Conservation (phyloP, 2,113 vertebrate species). For the Tichodroma muraria region DNA sequence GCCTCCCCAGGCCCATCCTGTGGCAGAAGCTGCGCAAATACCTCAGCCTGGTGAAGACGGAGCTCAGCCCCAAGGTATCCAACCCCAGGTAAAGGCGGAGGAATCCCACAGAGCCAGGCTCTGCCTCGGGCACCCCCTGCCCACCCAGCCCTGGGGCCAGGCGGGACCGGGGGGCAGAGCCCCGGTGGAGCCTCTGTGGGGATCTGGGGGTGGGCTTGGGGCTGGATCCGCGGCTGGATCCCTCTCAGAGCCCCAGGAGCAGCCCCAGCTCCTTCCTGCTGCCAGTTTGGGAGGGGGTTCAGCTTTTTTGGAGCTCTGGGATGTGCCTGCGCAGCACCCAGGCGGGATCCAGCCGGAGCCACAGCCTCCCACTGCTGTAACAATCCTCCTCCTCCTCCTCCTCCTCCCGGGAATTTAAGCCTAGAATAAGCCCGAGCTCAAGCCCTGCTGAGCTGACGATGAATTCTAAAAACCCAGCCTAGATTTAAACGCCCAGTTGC, state of each 20-base stretch:
- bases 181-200: background rate
- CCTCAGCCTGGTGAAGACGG: constrained; percentile 86
- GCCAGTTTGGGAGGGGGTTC: background rate
- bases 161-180: background rate
- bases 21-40: constrained; percentile 93
- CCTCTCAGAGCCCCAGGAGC: background rate
- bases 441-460: background rate
- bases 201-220: background rate
- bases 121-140: constrained; percentile 9
- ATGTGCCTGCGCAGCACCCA: background rate
- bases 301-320: background rate
- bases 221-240: background rate
- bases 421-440: background rate
- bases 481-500: background rate
- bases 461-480: background rate
- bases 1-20: constrained; percentile 87
- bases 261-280: background rate
- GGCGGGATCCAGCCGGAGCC: background rate
- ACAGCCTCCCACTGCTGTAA: background rate
- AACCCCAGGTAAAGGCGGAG: constrained; percentile 77
- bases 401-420: background rate
- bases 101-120: constrained; percentile 20
- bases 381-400: background rate
- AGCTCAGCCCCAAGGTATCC: constrained; percentile 73
- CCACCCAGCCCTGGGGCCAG: background rate